Conservation (phyloP, 2,113 vertebrate genomes). For the Choloepus hoffmanni region DNA sequence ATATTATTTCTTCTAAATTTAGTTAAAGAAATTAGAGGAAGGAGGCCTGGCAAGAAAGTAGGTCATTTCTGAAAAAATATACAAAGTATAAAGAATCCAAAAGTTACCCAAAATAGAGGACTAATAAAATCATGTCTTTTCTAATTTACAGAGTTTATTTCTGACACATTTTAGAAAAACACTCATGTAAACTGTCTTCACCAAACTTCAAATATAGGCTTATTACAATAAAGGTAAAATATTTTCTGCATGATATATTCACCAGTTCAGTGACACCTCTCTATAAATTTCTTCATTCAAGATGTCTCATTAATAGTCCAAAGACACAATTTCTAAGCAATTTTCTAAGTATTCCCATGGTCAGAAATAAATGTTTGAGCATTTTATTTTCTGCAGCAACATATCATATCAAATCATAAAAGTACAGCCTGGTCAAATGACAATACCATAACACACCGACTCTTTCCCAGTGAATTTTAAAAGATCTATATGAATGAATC, state of each 20-base stretch:
- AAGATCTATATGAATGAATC: neutral
- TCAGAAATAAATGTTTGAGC: neutral
- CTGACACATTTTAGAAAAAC: neutral
- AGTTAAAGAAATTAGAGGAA: neutral
- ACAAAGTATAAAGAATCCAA: neutral
- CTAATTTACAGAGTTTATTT: neutral
- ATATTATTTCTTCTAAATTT: neutral
- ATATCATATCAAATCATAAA: neutral
- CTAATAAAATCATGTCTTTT: neutral
- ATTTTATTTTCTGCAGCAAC: neutral
- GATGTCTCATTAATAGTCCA: neutral
- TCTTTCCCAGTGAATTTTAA: neutral
- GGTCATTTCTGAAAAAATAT: neutral
- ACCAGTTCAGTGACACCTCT: neutral
- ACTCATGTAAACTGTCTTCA: neutral
- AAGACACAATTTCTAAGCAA: neutral
- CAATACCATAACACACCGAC: neutral
- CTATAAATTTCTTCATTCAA: slow-evolving; percentile 1
- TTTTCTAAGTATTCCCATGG: neutral
- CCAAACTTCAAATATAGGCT: neutral
- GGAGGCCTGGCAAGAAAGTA: neutral
- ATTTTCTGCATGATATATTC: neutral
- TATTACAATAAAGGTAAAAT: neutral
- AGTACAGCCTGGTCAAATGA: neutral
- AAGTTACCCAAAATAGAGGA: neutral